Percentiles rank a stretch among this genome's conserved stretches.
phyloP scores from a whole-genome alignment of 2,888 invertebrate genomes.

The Trissolcus brochymenae region DNA sequence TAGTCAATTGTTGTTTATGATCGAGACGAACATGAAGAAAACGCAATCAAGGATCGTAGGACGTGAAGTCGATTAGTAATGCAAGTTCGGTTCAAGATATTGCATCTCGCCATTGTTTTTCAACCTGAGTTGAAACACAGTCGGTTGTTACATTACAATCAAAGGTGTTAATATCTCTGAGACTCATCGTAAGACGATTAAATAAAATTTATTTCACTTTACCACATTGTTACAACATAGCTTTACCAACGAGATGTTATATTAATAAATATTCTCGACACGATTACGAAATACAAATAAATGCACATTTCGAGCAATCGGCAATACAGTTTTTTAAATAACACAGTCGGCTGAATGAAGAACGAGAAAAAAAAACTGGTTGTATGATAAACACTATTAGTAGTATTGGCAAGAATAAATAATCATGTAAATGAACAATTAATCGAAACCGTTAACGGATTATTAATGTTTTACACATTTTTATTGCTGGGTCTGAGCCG shows the following conservation, averaged over 20 bases:
- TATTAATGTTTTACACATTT: constrained; percentile 51
- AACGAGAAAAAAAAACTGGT: not conserved
- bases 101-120: too few relatives aligned
- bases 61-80: not conserved
- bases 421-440: constrained; percentile 11
- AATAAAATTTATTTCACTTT: constrained; percentile 20
- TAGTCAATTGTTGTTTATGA: not conserved
- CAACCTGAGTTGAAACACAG: too few relatives aligned
- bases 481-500: constrained; percentile 45
- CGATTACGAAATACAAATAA: constrained; percentile 15
- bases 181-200: not conserved
- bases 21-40: constrained; percentile 7
- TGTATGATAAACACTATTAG: not conserved
- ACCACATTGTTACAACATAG: constrained; percentile 26
- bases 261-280: not conserved
- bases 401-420: not conserved
- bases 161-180: too few relatives aligned
- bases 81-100: too few relatives aligned
- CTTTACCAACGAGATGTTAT: too few relatives aligned
- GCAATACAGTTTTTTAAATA: not conserved
- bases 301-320: constrained; percentile 19
- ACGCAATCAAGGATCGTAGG: constrained; percentile 12
- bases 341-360: too few relatives aligned
- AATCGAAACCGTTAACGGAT: constrained; percentile 37
- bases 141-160: too few relatives aligned